A percentile compares a stretch with the other conserved stretches of the same genome.
Conservation (phyloP, 2,797 vertebrate genomes). For the Cyprinodon diabolis region DNA sequence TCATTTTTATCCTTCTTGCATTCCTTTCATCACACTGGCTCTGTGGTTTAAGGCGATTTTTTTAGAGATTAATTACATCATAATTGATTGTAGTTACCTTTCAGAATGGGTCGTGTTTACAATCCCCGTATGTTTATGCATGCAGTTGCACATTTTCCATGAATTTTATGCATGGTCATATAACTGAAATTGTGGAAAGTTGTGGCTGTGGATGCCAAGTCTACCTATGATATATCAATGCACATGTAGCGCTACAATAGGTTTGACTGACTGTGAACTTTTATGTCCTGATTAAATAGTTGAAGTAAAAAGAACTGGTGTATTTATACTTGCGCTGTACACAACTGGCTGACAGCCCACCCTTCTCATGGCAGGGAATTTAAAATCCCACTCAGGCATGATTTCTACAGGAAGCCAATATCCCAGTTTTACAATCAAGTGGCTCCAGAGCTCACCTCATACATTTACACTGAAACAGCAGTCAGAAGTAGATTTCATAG, state of each 20-base stretch:
- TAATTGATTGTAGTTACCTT: conserved; percentile 17
- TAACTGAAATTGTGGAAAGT: conserved; percentile 49
- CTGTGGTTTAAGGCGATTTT: conserved; percentile 52
- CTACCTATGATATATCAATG: conserved; percentile 60
- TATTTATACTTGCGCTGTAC: conserved; percentile 21
- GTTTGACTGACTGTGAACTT: conserved; percentile 47
- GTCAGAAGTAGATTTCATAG: not conserved
- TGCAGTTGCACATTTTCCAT: conserved; percentile 54
- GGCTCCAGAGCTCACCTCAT: not conserved
- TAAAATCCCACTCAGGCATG: not conserved
- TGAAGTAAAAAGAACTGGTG: conserved; percentile 33
- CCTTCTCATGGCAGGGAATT: conserved; percentile 9
- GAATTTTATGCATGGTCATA: conserved; percentile 66
- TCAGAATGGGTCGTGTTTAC: conserved; percentile 18
- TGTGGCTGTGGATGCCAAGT: conserved; percentile 30
- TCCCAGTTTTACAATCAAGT: not conserved
- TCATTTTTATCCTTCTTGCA: conserved; percentile 20
- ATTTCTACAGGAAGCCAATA: not conserved
- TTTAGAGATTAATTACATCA: conserved; percentile 17
- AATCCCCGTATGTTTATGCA: conserved; percentile 15
- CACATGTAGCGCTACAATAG: conserved; percentile 52
- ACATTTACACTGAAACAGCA: conserved; percentile 8
- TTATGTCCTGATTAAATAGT: conserved; percentile 42
- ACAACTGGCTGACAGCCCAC: conserved; percentile 8
- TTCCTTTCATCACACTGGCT: conserved; percentile 58